These are phyloP conservation scores for Pristionchus maxplancki DNA, from an alignment of 2,888 invertebrate genomes.

Conservation along the genomic window DNA sequence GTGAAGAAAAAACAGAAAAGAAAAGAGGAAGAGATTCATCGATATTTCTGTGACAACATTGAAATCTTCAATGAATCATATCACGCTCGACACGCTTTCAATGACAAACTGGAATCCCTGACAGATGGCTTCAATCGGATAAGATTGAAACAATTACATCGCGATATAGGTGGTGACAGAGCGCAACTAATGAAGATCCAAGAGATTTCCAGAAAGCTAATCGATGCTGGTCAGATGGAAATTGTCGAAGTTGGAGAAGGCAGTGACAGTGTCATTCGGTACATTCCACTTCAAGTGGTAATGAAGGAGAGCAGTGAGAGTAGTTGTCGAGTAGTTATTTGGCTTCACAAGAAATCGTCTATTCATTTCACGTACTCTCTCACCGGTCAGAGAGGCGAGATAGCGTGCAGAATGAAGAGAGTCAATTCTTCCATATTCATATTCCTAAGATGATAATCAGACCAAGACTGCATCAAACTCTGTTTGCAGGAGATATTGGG, in stretches of 20 bases:
- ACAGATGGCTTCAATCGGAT: constrained; percentile 15
- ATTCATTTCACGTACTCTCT: too few relatives aligned
- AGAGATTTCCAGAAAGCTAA: not conserved
- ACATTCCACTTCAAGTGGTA: not conserved
- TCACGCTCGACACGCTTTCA: constrained; percentile 1
- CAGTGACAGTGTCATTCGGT: not conserved
- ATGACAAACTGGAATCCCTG: not conserved
- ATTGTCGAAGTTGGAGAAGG: not conserved
- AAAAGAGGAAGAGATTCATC: too few relatives aligned
- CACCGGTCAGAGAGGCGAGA: too few relatives aligned
- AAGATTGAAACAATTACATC: not conserved
- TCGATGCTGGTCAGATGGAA: not conserved
- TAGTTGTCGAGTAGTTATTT: constrained; percentile 57
- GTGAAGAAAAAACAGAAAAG: too few relatives aligned
- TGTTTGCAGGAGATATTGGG: not conserved
- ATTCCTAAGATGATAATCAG: not conserved
- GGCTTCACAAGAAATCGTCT: too few relatives aligned
- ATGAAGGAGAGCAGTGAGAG: not conserved
- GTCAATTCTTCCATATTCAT: too few relatives aligned
- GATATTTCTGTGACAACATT: too few relatives aligned
- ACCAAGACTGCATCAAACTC: too few relatives aligned
- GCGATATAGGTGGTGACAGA: not conserved
- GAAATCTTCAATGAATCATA: too few relatives aligned
- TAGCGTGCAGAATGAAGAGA: too few relatives aligned
- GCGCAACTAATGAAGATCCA: not conserved